Conservation (phyloP, 2,113 vertebrate species). For the Opisthocomus hoazin region DNA sequence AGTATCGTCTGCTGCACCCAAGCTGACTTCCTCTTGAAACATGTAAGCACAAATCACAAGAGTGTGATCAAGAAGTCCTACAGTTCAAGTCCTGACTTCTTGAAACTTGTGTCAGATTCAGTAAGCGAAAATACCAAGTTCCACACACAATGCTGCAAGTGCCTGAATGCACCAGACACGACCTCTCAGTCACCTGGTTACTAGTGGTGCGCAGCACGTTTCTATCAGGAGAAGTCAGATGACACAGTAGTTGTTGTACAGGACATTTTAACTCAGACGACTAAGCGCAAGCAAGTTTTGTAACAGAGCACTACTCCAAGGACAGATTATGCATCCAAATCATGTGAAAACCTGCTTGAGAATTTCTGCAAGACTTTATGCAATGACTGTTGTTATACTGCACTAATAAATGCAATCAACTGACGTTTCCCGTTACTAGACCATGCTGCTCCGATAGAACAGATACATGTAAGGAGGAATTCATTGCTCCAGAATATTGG, state of each 20-base stretch:
- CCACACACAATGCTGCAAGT: background rate
- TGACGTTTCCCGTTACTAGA: background rate
- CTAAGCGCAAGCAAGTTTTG: background rate
- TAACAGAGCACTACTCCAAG: background rate
- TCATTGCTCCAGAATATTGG: background rate
- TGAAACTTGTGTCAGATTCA: background rate
- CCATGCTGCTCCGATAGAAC: background rate
- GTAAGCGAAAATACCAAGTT: background rate
- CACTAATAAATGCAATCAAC: background rate
- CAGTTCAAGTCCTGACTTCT: background rate
- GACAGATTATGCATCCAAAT: background rate
- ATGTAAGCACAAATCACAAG: background rate
- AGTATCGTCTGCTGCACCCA: background rate
- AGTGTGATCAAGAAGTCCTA: background rate
- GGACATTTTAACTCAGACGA: background rate
- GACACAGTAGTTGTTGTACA: background rate
- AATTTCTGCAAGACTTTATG: background rate
- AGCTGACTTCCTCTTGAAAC: background rate
- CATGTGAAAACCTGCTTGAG: background rate
- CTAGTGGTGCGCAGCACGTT: fast-evolving
- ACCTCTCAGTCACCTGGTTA: background rate
- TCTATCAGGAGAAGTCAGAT: background rate
- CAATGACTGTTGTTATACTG: background rate
- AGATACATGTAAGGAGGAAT: background rate
- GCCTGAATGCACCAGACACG: background rate